These are phyloP conservation scores for Argopecten irradians DNA, from an alignment of 1,140 invertebrate genomes.

Conservation along the genomic window DNA sequence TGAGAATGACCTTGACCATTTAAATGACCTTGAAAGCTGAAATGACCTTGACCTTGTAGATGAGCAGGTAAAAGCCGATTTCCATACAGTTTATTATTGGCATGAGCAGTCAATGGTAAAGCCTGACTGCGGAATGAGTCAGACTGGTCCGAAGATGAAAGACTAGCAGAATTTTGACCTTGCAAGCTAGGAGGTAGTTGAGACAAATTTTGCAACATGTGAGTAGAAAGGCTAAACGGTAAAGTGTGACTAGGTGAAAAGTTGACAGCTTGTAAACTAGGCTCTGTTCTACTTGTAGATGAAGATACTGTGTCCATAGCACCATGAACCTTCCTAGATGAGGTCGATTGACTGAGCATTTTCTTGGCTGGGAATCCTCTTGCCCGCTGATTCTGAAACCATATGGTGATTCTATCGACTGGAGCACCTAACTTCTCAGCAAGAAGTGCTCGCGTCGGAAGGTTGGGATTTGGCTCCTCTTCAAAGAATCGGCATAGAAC, in stretches of 20 bases:
- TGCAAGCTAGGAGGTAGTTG: not conserved
- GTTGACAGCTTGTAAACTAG: not conserved
- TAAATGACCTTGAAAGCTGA: not conserved
- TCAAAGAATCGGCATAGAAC: conserved; percentile 51
- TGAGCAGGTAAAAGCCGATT: conserved; percentile 7
- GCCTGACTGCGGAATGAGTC: conserved; percentile 12
- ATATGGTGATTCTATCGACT: conserved; percentile 48
- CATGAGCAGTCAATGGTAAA: not conserved
- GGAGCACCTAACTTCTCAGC: conserved; percentile 50
- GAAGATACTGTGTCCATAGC: not conserved
- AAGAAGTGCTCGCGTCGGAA: conserved; percentile 39
- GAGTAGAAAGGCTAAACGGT: not conserved
- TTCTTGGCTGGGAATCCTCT: conserved; percentile 47
- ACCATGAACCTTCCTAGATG: conserved; percentile 29
- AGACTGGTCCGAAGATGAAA: not conserved
- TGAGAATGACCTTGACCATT: not conserved
- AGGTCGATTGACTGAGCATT: conserved; percentile 42
- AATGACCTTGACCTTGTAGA: conserved; percentile 13
- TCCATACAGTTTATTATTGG: not conserved
- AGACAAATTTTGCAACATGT: not conserved
- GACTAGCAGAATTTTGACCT: not conserved
- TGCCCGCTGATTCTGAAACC: conserved; percentile 53
- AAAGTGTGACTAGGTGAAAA: not conserved
- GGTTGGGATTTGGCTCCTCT: conserved; percentile 45
- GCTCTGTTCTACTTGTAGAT: not conserved